Evolutionary conservation across 2,797 vertebrate genomes (phyloP), one percentile per base, ranked within the genome.

Genomic region (Falco cherrug): DNA sequence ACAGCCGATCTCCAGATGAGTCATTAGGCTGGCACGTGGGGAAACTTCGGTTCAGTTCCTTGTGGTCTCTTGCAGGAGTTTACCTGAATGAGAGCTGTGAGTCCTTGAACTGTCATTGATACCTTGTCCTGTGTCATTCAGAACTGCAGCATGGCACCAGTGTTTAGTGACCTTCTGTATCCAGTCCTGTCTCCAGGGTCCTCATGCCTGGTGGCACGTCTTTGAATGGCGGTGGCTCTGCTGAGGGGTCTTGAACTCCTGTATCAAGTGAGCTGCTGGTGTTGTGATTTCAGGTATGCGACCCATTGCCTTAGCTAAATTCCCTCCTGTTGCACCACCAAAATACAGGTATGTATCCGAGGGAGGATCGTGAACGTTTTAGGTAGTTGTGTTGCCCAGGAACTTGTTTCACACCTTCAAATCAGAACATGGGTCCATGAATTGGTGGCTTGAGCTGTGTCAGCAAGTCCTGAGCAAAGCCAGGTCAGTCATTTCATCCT

Each of bases 191-290:
- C 37, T 84, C 28, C 16, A 22, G 54, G 81, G 50, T 35, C 43
- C 16, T 73, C 0, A 0, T 59, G 69, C 35, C 8, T 4, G 0
- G 24, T 22, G 11, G 45, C 65, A 47, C 2, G 0, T n/a, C 59
- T 73, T 54, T 69, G 29, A 17, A 10, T 57, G 82, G 17, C 63
- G 61, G 19, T 35, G 37, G 16, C 29, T 73, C n/a, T 89, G 14
- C n/a, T 45, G 45, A 45, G 41, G 71, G 17, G 3, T 84, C 35
- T 74, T 56, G 48, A 16, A 28, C 7, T 82, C 70, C n/a, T 75
- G 54, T 60, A 60, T 17, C 41, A 64, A 71, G 13, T 33, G 17
- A 87, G 54, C 48, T 95, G 69, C 69, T 78, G 65, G 11, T 63
- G 37, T 4, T 77, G 61, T 18, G 31, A 64, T 76, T 84, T 82